Percentiles rank a stretch among this genome's conserved stretches.
Evolutionary conservation across 2,888 invertebrate species (phyloP).

Genomic region (Tinea trinotella): DNA sequence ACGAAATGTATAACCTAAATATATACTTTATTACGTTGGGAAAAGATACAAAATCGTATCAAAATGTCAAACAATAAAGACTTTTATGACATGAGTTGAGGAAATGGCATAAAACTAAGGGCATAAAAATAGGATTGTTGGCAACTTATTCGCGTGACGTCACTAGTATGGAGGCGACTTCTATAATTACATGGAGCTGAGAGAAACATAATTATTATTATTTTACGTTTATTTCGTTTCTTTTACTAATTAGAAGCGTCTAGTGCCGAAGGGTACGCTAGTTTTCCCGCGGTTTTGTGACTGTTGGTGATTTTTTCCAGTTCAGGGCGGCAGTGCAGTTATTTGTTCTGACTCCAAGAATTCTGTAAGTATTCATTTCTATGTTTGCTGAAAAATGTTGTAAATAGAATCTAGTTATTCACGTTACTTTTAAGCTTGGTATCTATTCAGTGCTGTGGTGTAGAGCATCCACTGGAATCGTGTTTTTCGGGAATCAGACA

Average conservation of each 20-base stretch:
- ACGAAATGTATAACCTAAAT: constrained; percentile 39
- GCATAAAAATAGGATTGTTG: constrained; percentile 67
- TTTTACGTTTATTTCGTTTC: constrained; percentile 46
- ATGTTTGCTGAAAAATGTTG: not conserved
- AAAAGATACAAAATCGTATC: constrained; percentile 41
- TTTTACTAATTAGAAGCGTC: constrained; percentile 35
- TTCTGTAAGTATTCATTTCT: not conserved
- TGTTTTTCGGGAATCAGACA: not conserved
- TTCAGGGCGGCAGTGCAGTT: not conserved
- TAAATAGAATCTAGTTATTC: not conserved
- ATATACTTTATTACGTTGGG: constrained; percentile 35
- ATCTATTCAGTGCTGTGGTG: not conserved
- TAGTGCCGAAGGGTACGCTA: constrained; percentile 47
- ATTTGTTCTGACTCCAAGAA: not conserved
- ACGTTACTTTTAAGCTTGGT: not conserved
- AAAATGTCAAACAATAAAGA: constrained; percentile 37
- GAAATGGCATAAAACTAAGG: constrained; percentile 14
- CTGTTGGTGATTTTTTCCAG: too few species aligned
- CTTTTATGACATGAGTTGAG: constrained; percentile 44
- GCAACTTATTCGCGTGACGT: constrained; percentile 68
- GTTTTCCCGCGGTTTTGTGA: constrained; percentile 29
- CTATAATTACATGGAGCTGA: constrained; percentile 65
- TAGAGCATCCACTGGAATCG: not conserved
- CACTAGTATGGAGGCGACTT: constrained; percentile 58
- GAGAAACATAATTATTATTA: constrained; percentile 35